Base-by-base conservation (phyloP, 2,113 vertebrate species). In the Callipepla squamata region DNA sequence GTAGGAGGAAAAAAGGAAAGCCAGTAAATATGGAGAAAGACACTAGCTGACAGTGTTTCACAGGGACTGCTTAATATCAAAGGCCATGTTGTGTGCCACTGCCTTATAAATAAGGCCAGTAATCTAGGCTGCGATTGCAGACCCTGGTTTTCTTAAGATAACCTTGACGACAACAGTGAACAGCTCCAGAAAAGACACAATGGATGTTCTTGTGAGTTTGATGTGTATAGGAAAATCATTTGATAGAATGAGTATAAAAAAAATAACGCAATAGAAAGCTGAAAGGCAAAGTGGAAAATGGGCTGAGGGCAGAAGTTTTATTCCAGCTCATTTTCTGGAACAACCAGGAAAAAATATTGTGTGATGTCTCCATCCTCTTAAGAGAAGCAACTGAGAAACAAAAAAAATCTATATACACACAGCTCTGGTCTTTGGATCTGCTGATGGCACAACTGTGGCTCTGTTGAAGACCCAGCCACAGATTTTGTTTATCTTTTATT, bases 101-200 rank as follows among this genome's bases (percentile, higher is more conserved):
- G 11, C 18, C 11, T 76, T 0, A 0, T 87, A 89, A 93, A 76
- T 73, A 85, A 59, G 7, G 28, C 8, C 25, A 67, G 28, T 87
- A 87, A 92, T 85, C 45, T 28, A 80, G 28, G 17, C 34, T 82
- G 80, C 80, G 50, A 53, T 10, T 90, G 45, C 18, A 84, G 66
- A 59, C 11, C 32, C 16, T 58, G 19, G 23, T 69, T 45, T 14
- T 9, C 0, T 0, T 34, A 32, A 58, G 73, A 86, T 73, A 89
- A 34, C 65, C 53, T 51, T 61, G 36, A 0, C 0, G 94, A 18
- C 36, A 66, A 17, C 1, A 6, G 28, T 16, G 8, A 77, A 70
- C 19, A 86, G 7, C 51, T 61, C 86, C 73, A 72, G 25, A 34
- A 67, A 84, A 90, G 8, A 67, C 26, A 30, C 30, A 4, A 13